phyloP scores from a whole-genome alignment of 2,113 vertebrate species.

The Nibea albiflora region DNA sequence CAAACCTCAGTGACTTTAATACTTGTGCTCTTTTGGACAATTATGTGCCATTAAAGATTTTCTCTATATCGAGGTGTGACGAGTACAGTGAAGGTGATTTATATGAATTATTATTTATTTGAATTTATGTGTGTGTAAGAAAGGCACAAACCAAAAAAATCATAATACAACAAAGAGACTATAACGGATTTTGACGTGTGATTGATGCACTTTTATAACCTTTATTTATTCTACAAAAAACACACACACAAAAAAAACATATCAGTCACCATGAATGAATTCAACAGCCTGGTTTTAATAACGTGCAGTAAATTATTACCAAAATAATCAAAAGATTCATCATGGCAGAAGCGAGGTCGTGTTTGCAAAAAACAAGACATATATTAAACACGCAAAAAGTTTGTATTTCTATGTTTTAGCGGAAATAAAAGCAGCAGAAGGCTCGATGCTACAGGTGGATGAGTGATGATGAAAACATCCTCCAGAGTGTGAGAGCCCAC shows the following conservation, averaged over 20 bases:
- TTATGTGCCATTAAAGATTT: not conserved
- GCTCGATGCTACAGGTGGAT: conserved; percentile 53
- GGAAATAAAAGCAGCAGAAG: not conserved
- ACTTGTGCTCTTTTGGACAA: not conserved
- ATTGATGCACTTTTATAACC: not conserved
- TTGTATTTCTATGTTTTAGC: not conserved
- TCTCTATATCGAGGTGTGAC: not conserved
- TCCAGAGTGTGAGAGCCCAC: conserved; percentile 20
- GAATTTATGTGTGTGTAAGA: not conserved
- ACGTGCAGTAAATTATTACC: not conserved
- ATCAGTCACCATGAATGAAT: not conserved
- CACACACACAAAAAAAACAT: not conserved
- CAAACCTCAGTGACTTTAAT: conserved; percentile 9
- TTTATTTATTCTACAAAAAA: not conserved
- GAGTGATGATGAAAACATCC: not conserved
- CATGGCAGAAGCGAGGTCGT: not conserved
- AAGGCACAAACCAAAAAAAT: not conserved
- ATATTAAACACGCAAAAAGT: not conserved
- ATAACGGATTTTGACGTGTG: not conserved
- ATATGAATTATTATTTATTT: not conserved
- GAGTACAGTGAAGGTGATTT: conserved; percentile 4
- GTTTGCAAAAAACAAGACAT: not conserved
- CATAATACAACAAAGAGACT: not conserved
- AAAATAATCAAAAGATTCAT: not conserved
- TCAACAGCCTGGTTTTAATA: not conserved